A percentile compares a stretch with the other conserved stretches of the same genome.
Evolutionary conservation across 1,140 invertebrate genomes (phyloP).

Genomic region (Calosoma granatense): DNA sequence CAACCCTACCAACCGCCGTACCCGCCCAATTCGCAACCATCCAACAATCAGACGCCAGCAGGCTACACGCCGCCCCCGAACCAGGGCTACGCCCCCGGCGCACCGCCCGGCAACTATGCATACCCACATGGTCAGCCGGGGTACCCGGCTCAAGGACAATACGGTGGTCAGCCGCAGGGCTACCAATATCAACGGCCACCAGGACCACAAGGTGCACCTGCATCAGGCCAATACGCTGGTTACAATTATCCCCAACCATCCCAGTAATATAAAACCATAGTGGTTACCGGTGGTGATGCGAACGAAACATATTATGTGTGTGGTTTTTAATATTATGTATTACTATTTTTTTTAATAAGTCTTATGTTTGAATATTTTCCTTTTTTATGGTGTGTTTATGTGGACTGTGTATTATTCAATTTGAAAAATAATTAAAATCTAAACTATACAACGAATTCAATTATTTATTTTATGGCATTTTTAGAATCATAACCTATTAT

Average conservation of each 20-base stretch:
- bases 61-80: constrained; percentile 26
- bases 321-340: too few species aligned
- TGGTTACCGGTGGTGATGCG: too few species aligned
- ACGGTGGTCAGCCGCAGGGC: constrained; percentile 28
- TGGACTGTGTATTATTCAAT: too few species aligned
- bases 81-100: constrained; percentile 24
- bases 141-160: constrained; percentile 32
- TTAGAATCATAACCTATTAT: too few species aligned
- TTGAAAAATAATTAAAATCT: too few species aligned
- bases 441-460: too few species aligned
- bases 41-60: constrained; percentile 27
- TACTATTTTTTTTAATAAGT: too few species aligned
- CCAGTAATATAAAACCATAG: too few species aligned
- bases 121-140: constrained; percentile 30
- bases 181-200: constrained; percentile 31
- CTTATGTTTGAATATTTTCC: too few species aligned
- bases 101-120: constrained; percentile 21
- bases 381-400: too few species aligned
- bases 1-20: constrained; percentile 28
- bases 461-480: too few species aligned
- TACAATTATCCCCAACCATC: constrained; percentile 33
- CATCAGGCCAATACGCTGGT: constrained; percentile 29
- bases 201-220: constrained; percentile 26
- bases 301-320: too few species aligned
- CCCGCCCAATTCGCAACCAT: constrained; percentile 30